Evolutionary conservation across 2,797 vertebrate species (phyloP), one percentile per base, ranked within the genome.

Genomic region (Micropoecilia bifurca): DNA sequence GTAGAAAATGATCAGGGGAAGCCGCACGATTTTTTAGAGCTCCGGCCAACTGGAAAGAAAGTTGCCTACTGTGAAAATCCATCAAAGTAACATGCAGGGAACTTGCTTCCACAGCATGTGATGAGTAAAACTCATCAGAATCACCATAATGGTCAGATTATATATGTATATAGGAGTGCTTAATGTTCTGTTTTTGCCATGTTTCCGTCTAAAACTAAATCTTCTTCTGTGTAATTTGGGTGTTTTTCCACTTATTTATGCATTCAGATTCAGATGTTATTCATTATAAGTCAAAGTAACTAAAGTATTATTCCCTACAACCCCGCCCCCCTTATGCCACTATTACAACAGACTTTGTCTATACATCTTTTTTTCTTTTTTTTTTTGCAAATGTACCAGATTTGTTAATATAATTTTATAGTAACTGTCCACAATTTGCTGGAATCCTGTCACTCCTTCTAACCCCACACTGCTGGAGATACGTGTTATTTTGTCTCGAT

Each of bases 1-100:
- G 77, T 33, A 80, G 75, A 84, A 77, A 74, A 61, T 59, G 43
- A 82, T 85, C 61, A 75, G 43, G 47, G 69, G 80, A 88, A 91
- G 85, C 82, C 83, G 50, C 81, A 83, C 76, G 74, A 84, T 77
- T 66, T 59, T 69, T 69, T 74, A 74, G 41, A 59, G 28, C 81
- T 77, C 76, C 43, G 3, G 79, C 79, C 84, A 85, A 80, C 66
- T 77, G 83, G 73, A 82, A 81, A 75, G 61, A 78, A 73, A 66
- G 79, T 41, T 86, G 76, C 82, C 89, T 72, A 12, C 48, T 48
- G 50, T 4, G 8, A 77, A 81, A 84, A 77, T 22, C 68, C 25
- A 68, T 57, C 48, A 75, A 50, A 50, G 71, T 36, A 69, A 12
- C 45, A 25, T 89, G 85, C 68, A 59, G 77, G 16, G 78, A 78